A percentile compares a stretch with the other conserved stretches of the same genome.
Conservation (phyloP, 2,113 vertebrate species). For the Stictonetta naevosa region DNA sequence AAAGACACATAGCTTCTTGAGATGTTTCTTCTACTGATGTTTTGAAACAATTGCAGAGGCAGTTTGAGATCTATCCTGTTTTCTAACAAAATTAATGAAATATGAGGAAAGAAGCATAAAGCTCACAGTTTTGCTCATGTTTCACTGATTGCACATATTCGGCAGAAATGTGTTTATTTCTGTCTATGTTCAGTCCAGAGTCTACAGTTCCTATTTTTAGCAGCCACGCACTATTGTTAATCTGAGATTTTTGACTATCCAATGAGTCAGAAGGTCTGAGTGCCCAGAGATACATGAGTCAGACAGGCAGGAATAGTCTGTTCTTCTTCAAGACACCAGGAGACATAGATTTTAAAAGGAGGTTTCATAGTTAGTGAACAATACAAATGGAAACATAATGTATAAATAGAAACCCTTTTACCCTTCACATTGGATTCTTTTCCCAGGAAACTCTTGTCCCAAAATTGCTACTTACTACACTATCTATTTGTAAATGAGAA, state of each 20-base stretch:
- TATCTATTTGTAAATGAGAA: not conserved
- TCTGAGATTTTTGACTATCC: conserved; percentile 68
- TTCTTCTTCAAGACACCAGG: conserved; percentile 63
- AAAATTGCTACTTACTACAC: not conserved
- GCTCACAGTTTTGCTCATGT: not conserved
- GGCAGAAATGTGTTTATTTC: conserved; percentile 51
- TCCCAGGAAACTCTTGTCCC: conserved; percentile 19
- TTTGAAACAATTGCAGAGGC: not conserved
- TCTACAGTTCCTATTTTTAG: conserved; percentile 73
- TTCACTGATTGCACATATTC: not conserved
- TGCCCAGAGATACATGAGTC: conserved; percentile 76
- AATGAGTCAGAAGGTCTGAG: conserved; percentile 79
- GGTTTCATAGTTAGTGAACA: conserved; percentile 60
- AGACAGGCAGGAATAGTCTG: conserved; percentile 75
- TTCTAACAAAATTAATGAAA: not conserved
- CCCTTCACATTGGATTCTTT: conserved; percentile 45
- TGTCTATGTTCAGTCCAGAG: conserved; percentile 28
- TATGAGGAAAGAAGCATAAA: not conserved
- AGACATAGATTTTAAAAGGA: conserved; percentile 57
- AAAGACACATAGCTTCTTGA: not conserved
- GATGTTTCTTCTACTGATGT: not conserved
- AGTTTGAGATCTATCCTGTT: not conserved
- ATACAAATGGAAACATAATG: conserved; percentile 58
- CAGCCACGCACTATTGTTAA: conserved; percentile 65
- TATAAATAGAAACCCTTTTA: conserved; percentile 69